Conservation (phyloP, 2,888 invertebrate genomes). For the Cephus pulcher region DNA sequence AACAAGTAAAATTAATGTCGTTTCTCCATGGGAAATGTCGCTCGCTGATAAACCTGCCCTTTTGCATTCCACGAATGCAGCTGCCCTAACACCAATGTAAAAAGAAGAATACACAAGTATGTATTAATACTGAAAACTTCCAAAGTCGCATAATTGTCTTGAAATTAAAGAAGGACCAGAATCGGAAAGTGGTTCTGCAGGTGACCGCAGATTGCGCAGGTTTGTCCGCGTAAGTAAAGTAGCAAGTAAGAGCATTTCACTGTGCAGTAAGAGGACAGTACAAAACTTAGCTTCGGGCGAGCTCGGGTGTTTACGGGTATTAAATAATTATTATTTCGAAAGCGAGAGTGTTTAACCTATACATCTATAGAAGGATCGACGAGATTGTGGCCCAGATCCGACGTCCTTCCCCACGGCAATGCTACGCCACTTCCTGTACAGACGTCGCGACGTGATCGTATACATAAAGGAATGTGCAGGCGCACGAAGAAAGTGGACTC, state of each 20-base stretch:
- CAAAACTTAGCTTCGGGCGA: background rate
- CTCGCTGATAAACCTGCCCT: background rate
- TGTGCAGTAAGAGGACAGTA: background rate
- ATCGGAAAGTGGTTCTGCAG: background rate
- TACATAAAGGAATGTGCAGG: conserved; percentile 34
- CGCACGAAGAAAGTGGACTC: conserved; percentile 55
- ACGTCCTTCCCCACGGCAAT: conserved; percentile 66
- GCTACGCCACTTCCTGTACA: conserved; percentile 56
- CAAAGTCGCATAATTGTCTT: background rate
- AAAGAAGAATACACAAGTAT: background rate
- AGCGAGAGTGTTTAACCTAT: conserved; percentile 54
- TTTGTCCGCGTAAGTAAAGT: background rate
- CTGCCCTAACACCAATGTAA: background rate
- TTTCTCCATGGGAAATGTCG: background rate
- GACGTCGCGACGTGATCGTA: background rate
- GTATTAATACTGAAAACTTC: background rate
- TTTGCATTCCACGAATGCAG: background rate
- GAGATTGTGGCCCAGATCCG: conserved; percentile 54
- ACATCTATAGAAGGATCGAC: conserved; percentile 12
- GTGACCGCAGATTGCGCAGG: background rate
- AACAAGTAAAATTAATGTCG: too few species aligned
- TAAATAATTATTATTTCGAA: conserved; percentile 65
- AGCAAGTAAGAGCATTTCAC: conserved; percentile 41
- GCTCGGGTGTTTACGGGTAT: conserved; percentile 39
- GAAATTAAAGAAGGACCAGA: background rate